A percentile compares a stretch with the other conserved stretches of the same genome.
Evolutionary conservation across 2,113 vertebrate species (phyloP).

Genomic region (Varanus komodoensis): DNA sequence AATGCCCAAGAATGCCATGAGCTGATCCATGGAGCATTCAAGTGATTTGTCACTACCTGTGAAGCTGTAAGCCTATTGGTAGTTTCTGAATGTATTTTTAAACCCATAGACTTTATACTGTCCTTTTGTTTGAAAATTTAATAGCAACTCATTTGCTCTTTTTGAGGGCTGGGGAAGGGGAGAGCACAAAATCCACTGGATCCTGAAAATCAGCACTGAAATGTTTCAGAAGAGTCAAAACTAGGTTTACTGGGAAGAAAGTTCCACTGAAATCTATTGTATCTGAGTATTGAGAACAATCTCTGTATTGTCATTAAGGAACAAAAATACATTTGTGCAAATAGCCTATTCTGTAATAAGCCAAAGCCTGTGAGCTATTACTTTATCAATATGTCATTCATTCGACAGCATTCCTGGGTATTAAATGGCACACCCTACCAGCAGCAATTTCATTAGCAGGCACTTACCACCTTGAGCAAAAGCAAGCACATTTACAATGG

Average conservation of each 20-base stretch:
- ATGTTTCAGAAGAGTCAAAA: background rate
- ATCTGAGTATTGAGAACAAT: background rate
- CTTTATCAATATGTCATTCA: conserved; percentile 18
- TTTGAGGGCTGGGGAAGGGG: no score
- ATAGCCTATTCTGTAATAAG: conserved; percentile 36
- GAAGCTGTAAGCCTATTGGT: background rate
- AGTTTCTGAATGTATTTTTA: background rate
- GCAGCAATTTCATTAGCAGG: conserved; percentile 45
- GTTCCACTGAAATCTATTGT: background rate
- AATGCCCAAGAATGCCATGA: background rate
- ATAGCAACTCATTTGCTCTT: background rate
- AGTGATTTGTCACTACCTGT: background rate
- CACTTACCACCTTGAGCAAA: conserved; percentile 49
- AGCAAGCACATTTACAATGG: conserved; percentile 59
- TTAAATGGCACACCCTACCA: conserved; percentile 49
- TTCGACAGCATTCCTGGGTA: conserved; percentile 48
- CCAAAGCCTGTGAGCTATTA: conserved; percentile 1
- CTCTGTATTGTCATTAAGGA: background rate
- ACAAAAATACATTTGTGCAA: background rate
- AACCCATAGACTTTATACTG: background rate
- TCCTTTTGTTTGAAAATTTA: background rate
- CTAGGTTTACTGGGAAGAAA: background rate
- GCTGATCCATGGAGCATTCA: background rate
- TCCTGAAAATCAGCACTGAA: background rate
- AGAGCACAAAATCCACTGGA: background rate